Evolutionary conservation across 2,113 vertebrate species (phyloP).

Genomic region (Electrona antarctica): DNA sequence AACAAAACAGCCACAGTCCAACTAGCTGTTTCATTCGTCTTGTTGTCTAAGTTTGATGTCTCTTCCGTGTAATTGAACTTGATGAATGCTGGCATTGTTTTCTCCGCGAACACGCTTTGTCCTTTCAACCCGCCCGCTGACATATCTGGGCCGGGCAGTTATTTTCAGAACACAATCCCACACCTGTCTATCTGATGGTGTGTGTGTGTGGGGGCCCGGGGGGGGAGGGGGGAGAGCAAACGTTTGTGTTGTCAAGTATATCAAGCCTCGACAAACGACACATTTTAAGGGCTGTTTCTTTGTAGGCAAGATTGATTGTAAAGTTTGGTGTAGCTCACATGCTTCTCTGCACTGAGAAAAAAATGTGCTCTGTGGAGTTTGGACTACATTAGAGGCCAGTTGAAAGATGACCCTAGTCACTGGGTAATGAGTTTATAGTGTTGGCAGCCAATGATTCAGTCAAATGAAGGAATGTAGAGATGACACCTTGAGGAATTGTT

Average conservation of each 20-base stretch:
- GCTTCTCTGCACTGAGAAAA: background rate
- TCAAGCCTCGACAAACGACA: slow-evolving; percentile 13
- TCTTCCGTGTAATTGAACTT: slow-evolving; percentile 63
- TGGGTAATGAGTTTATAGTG: too few relatives aligned
- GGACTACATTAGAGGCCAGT: background rate
- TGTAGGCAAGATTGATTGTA: background rate
- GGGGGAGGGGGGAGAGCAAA: background rate
- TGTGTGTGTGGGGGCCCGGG: background rate
- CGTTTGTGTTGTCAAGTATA: slow-evolving; percentile 45
- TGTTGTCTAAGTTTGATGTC: slow-evolving; percentile 54
- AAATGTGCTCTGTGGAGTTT: background rate
- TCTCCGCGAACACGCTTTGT: slow-evolving; percentile 40
- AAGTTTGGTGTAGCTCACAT: background rate
- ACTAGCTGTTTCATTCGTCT: slow-evolving; percentile 18
- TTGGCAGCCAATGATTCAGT: too few relatives aligned
- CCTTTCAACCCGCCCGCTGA: slow-evolving; percentile 64
- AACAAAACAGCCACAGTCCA: slow-evolving; percentile 14
- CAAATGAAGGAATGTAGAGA: too few relatives aligned
- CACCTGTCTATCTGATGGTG: slow-evolving; percentile 43
- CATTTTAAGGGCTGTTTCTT: background rate
- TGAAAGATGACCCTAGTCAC: background rate
- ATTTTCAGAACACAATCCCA: slow-evolving; percentile 59
- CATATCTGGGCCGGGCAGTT: slow-evolving; percentile 68
- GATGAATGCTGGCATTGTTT: slow-evolving; percentile 63
- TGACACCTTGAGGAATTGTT: slow-evolving; percentile 1